Base-by-base conservation (phyloP, 2,797 vertebrate species). In the Dendrocincla tyrannina region DNA sequence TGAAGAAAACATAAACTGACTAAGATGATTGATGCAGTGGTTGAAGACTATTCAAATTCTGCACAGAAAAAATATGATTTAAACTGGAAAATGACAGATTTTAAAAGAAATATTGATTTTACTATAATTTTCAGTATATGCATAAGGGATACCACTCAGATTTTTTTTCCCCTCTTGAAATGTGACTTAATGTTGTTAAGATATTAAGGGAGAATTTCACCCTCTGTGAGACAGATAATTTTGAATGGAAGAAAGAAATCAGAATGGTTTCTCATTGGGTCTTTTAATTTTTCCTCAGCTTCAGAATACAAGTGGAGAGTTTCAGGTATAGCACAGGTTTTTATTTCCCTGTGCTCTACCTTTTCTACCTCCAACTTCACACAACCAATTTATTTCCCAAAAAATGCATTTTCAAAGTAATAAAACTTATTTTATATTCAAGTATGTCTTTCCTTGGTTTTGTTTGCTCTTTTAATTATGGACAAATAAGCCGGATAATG, bases 21-120 rank as follows among this genome's bases (percentile, higher is more conserved):
- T 53, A 52, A 66, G 23, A 44, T 47, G 55, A 85, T 49, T 73
- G 63, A 87, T 82, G 35, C 42, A n/a, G 25, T 62, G 17, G 7
- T n/a, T 81, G 53, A 88, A 86, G 30, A 87, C 28, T 78, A 8
- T 85, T 94, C 10, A 55, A 62, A 82, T 50, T 82, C 35, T 91
- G 46, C 58, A 56, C 5, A n/a, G 42, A 87, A 78, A 4, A 88
- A 58, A 11, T 11, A 85, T 63, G 24, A 35, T 52, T 95, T 39
- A 73, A 93, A 93, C 12, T 37, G 14, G 27, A 3, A 8, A 6
- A 22, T 75, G 39, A 76, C 11, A 62, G 4, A 75, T 58, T 75
- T 75, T 42, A 68, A 53, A 56, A 41, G 3, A 70, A 84, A 72
- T 27, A 52, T 9, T 4, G 7, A 46, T 64, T 64, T 81, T 68